Conservation (phyloP, 2,888 invertebrate genomes). For the Phorcus lineatus region DNA sequence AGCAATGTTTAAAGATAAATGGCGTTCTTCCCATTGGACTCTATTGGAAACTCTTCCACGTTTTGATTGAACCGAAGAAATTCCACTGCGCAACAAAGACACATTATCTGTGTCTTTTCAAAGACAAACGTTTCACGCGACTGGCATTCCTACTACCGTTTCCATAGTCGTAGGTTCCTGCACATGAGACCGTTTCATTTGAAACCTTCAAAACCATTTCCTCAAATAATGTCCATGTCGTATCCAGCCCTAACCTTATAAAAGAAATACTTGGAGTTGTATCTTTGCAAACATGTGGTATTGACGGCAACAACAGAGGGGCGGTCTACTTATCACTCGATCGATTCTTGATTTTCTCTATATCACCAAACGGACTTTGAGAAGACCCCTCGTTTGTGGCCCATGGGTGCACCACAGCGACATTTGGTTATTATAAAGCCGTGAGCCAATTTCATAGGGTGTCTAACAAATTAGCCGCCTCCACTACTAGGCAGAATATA, state of each 20-base stretch:
- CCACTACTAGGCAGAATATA: not conserved
- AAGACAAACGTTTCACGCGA: too few species aligned
- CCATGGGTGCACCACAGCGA: not conserved
- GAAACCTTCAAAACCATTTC: not conserved
- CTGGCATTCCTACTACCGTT: too few species aligned
- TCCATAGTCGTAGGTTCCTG: too few species aligned
- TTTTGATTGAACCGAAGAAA: too few species aligned
- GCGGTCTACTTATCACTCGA: not conserved
- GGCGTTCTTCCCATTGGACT: too few species aligned
- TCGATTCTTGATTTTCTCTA: constrained; percentile 2
- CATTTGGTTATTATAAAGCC: constrained; percentile 5
- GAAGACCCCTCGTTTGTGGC: not conserved
- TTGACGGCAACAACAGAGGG: not conserved
- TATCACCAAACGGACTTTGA: not conserved
- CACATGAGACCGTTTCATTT: not conserved
- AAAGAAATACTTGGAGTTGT: not conserved
- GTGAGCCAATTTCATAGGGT: constrained; percentile 4
- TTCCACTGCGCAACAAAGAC: too few species aligned
- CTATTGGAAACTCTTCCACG: too few species aligned
- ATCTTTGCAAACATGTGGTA: constrained; percentile 12
- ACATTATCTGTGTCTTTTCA: too few species aligned
- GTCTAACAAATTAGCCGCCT: not conserved
- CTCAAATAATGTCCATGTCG: not conserved
- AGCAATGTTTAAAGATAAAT: too few species aligned
- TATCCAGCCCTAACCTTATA: constrained; percentile 1